These are phyloP conservation scores for Anisognathus igniventris DNA, from an alignment of 2,797 vertebrate species.

Conservation along the genomic window DNA sequence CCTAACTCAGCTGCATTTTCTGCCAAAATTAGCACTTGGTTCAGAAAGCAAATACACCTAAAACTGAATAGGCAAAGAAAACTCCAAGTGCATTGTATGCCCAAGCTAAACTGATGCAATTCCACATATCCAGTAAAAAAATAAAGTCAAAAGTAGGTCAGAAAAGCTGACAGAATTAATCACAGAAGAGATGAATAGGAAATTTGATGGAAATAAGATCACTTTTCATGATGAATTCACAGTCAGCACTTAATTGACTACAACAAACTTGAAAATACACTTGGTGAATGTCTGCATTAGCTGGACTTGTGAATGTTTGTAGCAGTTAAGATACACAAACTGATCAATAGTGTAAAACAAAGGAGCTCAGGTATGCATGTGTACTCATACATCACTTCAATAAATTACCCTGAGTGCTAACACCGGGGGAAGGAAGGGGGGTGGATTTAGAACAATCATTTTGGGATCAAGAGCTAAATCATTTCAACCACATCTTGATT, in stretches of 20 bases:
- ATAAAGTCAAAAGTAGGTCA: constrained; percentile 36
- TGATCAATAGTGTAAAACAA: constrained; percentile 79
- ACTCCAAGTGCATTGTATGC: not conserved
- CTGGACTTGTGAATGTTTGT: constrained; percentile 65
- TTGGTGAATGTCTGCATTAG: constrained; percentile 46
- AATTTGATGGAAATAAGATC: constrained; percentile 52
- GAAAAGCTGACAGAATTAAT: constrained; percentile 47
- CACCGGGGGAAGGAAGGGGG: constrained; percentile 14
- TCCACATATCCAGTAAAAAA: not conserved
- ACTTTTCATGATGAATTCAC: constrained; percentile 46
- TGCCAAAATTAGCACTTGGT: not conserved
- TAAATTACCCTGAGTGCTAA: constrained; percentile 72
- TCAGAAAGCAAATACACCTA: not conserved
- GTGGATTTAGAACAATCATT: constrained; percentile 75
- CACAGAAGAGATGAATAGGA: constrained; percentile 34
- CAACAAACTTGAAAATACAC: constrained; percentile 57
- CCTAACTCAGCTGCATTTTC: not conserved
- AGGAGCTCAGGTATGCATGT: constrained; percentile 76
- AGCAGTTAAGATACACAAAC: constrained; percentile 66
- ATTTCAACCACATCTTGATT: constrained; percentile 78
- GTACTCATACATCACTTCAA: constrained; percentile 75
- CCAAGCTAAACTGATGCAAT: not conserved
- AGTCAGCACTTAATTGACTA: constrained; percentile 67
- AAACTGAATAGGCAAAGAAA: not conserved
- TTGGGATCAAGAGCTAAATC: constrained; percentile 80